These are phyloP conservation scores for Leptodon cayanensis DNA, from an alignment of 2,797 vertebrate genomes.

Conservation along the genomic window DNA sequence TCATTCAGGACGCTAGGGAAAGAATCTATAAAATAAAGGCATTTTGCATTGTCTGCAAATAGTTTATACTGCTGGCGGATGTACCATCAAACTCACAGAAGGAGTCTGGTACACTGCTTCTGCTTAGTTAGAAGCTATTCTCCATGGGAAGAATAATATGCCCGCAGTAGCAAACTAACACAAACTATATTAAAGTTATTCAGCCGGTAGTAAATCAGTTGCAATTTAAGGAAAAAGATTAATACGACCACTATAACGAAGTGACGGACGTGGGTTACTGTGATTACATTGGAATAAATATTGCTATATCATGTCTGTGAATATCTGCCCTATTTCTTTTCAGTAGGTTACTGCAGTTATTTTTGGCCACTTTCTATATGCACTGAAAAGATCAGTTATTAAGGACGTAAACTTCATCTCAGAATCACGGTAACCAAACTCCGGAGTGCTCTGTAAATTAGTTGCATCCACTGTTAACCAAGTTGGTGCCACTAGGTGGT, in stretches of 20 bases:
- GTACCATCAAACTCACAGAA: background rate
- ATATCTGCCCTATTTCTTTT: background rate
- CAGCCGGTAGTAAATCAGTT: background rate
- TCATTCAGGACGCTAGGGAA: background rate
- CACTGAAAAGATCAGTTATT: background rate
- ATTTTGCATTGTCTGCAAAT: constrained; percentile 51
- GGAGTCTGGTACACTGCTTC: background rate
- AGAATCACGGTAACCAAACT: background rate
- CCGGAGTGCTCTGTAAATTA: background rate
- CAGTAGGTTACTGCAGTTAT: background rate
- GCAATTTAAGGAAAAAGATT: background rate
- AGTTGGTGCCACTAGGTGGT: constrained; percentile 52
- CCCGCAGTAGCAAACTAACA: background rate
- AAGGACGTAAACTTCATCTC: background rate
- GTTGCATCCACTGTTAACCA: background rate
- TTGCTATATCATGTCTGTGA: background rate
- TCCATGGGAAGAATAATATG: background rate
- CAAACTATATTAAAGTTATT: background rate
- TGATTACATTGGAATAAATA: background rate
- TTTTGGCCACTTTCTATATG: background rate
- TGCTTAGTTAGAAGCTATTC: background rate
- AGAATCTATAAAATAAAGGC: constrained; percentile 54
- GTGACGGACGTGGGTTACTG: background rate
- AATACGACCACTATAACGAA: background rate
- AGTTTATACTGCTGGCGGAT: constrained; percentile 22